Conservation (phyloP, 2,888 invertebrate species). For the Acrocyrtus sp. region DNA sequence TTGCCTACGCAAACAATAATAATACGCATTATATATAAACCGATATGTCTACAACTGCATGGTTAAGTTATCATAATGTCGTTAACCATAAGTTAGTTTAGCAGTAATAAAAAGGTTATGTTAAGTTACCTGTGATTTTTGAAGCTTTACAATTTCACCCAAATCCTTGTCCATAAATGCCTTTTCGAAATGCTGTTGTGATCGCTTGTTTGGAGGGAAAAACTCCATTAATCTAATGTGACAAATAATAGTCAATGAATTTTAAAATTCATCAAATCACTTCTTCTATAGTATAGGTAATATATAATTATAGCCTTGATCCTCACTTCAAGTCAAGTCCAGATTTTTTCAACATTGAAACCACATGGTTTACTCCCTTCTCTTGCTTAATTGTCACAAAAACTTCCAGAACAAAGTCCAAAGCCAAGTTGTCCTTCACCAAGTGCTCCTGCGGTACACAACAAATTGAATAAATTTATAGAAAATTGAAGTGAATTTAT, state of each 20-base stretch:
- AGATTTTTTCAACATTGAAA: constrained; percentile 87
- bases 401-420: constrained; percentile 93
- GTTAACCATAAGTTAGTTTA: background rate
- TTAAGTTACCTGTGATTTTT: constrained; percentile 68
- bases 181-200: constrained; percentile 82
- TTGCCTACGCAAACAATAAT: constrained; percentile 69
- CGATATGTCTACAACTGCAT: too few relatives aligned
- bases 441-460: constrained; percentile 78
- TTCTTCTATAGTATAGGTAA: background rate
- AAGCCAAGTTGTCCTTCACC: constrained; percentile 90
- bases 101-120: constrained; percentile 3
- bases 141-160: constrained; percentile 76
- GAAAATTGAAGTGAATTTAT: background rate
- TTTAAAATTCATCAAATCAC: background rate
- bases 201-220: constrained; percentile 93
- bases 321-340: constrained; percentile 74
- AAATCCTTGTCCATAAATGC: constrained; percentile 84
- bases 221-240: constrained; percentile 84
- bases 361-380: constrained; percentile 85
- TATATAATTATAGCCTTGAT: too few relatives aligned
- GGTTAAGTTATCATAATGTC: background rate
- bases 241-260: constrained; percentile 39
- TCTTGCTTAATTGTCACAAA: constrained; percentile 92
- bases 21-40: too few relatives aligned
- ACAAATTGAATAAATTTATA: background rate